A percentile compares a stretch with the other conserved stretches of the same genome.
Evolutionary conservation across 2,888 invertebrate species (phyloP).

Genomic region (Fragum sueziense): DNA sequence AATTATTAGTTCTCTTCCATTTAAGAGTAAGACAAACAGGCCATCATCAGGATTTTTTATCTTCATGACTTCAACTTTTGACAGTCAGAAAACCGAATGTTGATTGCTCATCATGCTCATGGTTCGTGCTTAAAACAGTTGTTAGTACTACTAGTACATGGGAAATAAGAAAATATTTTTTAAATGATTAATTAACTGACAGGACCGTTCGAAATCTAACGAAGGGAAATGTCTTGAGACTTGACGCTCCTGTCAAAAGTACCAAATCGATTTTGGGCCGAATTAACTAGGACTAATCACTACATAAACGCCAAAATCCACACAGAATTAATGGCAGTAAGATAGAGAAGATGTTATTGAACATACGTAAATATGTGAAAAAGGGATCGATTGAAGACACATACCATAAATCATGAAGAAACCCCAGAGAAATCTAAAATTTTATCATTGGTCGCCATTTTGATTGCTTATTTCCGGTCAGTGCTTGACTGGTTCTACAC

Average conservation of each 20-base stretch:
- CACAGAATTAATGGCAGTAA: not conserved
- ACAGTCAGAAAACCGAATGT: too few species aligned
- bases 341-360: not conserved
- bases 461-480: slow-evolving; percentile 28
- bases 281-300: not conserved
- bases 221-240: not conserved
- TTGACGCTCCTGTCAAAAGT: not conserved
- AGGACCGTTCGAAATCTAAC: not conserved
- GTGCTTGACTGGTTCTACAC: slow-evolving; percentile 14
- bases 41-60: too few species aligned
- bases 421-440: not conserved
- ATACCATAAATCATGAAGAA: slow-evolving; percentile 14
- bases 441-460: slow-evolving; percentile 21
- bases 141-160: too few species aligned
- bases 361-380: not conserved
- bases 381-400: not conserved
- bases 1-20: too few species aligned
- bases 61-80: too few species aligned
- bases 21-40: too few species aligned
- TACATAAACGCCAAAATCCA: not conserved
- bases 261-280: not conserved
- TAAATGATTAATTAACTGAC: too few species aligned
- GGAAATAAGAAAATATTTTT: too few species aligned
- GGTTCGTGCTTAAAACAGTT: too few species aligned
- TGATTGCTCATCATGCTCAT: too few species aligned